These are phyloP conservation scores for Peromyscus nudipes DNA, from an alignment of 2,797 vertebrate species.

Conservation along the genomic window DNA sequence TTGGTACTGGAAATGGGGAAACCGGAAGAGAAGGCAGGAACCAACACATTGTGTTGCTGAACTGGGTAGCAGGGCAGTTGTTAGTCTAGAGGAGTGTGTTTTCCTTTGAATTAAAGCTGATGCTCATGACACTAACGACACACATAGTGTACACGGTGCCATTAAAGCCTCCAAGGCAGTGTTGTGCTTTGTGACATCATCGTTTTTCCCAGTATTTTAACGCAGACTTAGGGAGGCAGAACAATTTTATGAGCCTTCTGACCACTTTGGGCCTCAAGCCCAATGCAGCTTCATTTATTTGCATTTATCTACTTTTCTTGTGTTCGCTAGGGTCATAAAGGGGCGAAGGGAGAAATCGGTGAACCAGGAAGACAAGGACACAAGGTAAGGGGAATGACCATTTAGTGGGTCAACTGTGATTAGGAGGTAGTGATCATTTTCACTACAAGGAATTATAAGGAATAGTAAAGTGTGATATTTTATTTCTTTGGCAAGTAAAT, in stretches of 20 bases:
- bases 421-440: neutral
- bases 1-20: neutral
- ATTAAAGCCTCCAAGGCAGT: neutral
- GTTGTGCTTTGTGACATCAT: neutral
- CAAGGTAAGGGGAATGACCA: conserved; percentile 91
- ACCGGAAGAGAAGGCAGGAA: neutral
- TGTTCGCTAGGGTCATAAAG: conserved; percentile 95
- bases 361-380: conserved; percentile 99
- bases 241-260: neutral
- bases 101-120: neutral
- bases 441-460: neutral
- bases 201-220: conserved; percentile 12
- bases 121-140: neutral
- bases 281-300: neutral
- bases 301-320: neutral
- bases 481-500: neutral
- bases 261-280: neutral
- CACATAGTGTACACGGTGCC: neutral
- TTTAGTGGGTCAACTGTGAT: neutral
- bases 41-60: neutral
- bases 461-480: neutral
- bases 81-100: neutral
- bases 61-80: neutral
- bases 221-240: neutral
- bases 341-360: conserved; percentile 95